Percentiles rank a stretch among this genome's conserved stretches.
Evolutionary conservation across 1,140 invertebrate species (phyloP).

Genomic region (Paraescarpia echinospica): DNA sequence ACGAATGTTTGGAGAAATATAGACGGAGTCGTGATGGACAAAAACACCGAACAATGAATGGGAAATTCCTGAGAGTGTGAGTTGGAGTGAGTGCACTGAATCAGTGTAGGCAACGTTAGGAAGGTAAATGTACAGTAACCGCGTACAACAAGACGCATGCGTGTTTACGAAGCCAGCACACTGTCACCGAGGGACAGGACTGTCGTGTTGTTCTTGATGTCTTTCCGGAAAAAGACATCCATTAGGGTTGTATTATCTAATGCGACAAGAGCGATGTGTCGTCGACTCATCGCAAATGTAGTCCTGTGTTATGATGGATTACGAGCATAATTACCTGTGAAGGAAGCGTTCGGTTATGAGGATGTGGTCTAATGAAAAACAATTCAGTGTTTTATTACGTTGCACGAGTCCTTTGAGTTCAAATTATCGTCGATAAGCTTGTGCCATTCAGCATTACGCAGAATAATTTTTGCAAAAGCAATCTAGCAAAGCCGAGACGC

Average conservation of each 20-base stretch:
- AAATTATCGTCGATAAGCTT: neutral
- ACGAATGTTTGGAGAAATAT: too few relatives aligned
- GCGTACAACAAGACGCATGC: neutral
- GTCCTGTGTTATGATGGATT: neutral
- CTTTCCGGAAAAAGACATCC: neutral
- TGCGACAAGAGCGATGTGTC: neutral
- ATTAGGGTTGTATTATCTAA: neutral
- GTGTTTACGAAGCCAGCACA: neutral
- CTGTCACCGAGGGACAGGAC: neutral
- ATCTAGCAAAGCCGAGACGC: neutral
- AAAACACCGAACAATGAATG: too few relatives aligned
- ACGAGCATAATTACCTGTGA: neutral
- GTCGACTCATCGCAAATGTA: neutral
- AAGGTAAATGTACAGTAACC: too few relatives aligned
- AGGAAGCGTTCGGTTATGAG: neutral
- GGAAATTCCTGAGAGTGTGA: too few relatives aligned
- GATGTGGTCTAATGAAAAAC: neutral
- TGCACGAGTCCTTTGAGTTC: neutral
- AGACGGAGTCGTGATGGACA: too few relatives aligned
- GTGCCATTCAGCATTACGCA: neutral
- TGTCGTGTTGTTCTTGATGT: neutral
- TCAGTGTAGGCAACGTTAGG: too few relatives aligned
- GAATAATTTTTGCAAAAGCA: neutral
- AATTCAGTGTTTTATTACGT: neutral
- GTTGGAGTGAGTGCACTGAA: too few relatives aligned